Conservation (phyloP, 2,797 vertebrate genomes). For the Pangasius krempfi region DNA sequence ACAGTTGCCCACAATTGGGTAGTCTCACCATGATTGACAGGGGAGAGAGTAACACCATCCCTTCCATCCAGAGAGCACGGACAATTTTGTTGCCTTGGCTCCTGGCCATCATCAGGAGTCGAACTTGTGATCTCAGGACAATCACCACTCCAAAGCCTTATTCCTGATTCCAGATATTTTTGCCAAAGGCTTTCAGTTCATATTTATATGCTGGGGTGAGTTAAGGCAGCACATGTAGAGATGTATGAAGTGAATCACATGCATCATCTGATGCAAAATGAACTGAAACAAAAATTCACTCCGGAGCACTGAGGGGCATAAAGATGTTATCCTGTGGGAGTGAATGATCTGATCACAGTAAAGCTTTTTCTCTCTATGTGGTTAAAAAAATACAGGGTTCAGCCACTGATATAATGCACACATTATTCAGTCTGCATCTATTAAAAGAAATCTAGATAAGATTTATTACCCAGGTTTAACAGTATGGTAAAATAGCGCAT, state of each 20-base stretch:
- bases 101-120: background rate
- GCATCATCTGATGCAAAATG: slow-evolving; percentile 58
- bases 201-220: slow-evolving; percentile 2
- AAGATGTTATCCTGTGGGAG: slow-evolving; percentile 53
- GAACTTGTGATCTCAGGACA: too few relatives aligned
- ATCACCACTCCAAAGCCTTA: background rate
- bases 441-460: slow-evolving; percentile 72
- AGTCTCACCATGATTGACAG: background rate
- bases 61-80: background rate
- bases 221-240: slow-evolving; percentile 35
- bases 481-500: slow-evolving; percentile 81
- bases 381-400: slow-evolving; percentile 55
- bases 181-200: background rate
- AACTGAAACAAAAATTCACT: slow-evolving; percentile 55
- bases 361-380: slow-evolving; percentile 67
- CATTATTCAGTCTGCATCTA: slow-evolving; percentile 77
- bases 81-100: background rate
- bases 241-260: slow-evolving; percentile 56
- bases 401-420: slow-evolving; percentile 75
- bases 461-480: slow-evolving; percentile 81
- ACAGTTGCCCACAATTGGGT: background rate
- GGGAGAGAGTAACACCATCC: background rate
- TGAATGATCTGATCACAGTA: slow-evolving; percentile 66
- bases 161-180: background rate
- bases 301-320: slow-evolving; percentile 56